Evolutionary conservation across 2,113 vertebrate species (phyloP), one percentile per base, ranked within the genome.

Genomic region (Andinoacara biseriatus): DNA sequence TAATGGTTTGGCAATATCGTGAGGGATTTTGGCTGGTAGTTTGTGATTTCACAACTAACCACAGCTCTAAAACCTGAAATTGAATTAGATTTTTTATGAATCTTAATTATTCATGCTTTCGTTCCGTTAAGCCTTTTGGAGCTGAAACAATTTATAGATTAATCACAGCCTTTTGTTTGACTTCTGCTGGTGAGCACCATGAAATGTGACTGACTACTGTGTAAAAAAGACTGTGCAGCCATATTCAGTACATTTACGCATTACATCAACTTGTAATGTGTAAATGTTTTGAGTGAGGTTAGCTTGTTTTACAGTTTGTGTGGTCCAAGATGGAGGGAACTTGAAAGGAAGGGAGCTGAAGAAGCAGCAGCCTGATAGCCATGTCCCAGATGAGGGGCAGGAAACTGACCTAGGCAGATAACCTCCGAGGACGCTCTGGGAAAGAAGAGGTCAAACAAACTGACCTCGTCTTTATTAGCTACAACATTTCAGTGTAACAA

Each of bases 1-100:
- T 18, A 9, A 10, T 4, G 17, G 33, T 52, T 59, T 40, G 22
- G 58, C 35, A 61, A 61, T 67, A 60, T 4, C 22, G 10, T 13
- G n/a, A 57, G 54, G n/a, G 54, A 65, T 63, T 88, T 69, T 17
- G 74, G 58, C 76, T 86, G 80, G 80, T 80, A 76, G 63, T 72
- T 72, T 72, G 26, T 75, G 46, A 56, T 77, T 75, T 74, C 11
- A 62, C 46, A 62, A 54, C 0, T 0, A 43, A 81, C 29, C 46
- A 35, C 22, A 78, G 10, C 17, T 72, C 1, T 61, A 40, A 61
- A 83, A 67, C 24, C 24, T 49, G 10, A 63, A 74, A 60, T 22
- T 60, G 6, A 76, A n/a, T 49, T 17, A 8, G 26, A 29, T 52
- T 58, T 78, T 74, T 74, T 58, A 58, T 43, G 26, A 33, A 57